These are phyloP conservation scores for Tipula helvola DNA, from an alignment of 2,888 invertebrate genomes.

Conservation along the genomic window DNA sequence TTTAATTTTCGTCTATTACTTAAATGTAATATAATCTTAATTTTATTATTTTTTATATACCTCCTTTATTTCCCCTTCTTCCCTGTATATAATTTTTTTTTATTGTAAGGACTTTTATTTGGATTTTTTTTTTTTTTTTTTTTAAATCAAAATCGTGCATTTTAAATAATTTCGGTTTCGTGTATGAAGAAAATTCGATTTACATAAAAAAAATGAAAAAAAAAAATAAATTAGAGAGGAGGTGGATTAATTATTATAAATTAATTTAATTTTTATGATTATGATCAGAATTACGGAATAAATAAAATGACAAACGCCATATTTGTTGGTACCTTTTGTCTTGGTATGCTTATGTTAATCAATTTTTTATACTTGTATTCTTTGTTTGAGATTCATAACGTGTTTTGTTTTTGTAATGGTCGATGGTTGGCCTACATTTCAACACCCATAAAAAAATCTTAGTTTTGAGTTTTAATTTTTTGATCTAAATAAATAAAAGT, in stretches of 20 bases:
- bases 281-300: background rate
- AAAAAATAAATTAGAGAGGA: background rate
- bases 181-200: background rate
- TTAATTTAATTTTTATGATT: background rate
- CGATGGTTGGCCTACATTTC: no score
- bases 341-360: no score
- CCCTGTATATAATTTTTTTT: background rate
- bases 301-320: background rate
- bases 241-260: background rate
- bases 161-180: background rate
- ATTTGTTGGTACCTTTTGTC: background rate
- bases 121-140: background rate
- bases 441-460: no score
- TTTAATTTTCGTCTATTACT: constrained; percentile 21
- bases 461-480: no score
- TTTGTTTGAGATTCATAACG: no score
- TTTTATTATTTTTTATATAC: background rate
- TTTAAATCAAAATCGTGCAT: constrained; percentile 4
- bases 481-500: no score
- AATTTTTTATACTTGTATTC: no score
- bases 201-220: background rate
- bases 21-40: background rate
- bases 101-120: background rate
- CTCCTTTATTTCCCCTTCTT: background rate
- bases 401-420: no score